phyloP scores from a whole-genome alignment of 2,888 invertebrate genomes.

The Drosophila siamana region DNA sequence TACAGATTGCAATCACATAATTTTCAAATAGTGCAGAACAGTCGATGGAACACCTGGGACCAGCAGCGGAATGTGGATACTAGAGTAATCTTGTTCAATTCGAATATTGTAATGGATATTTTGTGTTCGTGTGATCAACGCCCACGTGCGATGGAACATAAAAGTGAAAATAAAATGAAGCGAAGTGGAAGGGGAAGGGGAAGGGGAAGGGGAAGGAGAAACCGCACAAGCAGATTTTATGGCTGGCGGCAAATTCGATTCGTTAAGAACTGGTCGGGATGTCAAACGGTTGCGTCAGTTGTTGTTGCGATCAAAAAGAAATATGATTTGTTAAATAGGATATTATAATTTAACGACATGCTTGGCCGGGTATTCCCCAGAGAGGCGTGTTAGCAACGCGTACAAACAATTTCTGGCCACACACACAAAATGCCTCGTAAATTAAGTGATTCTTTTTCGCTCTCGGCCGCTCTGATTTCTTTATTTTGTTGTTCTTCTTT shows the following conservation, averaged over 20 bases:
- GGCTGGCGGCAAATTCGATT: conserved; percentile 23
- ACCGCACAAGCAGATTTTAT: conserved; percentile 62
- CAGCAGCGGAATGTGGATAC: background rate
- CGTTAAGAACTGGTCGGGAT: conserved; percentile 32
- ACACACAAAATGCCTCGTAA: conserved; percentile 57
- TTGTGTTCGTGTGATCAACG: conserved; percentile 35
- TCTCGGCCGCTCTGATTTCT: background rate
- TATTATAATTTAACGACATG: conserved; percentile 71
- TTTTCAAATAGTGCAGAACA: background rate
- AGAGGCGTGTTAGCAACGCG: conserved; percentile 26
- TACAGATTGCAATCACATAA: no score
- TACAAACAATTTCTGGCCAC: conserved; percentile 44
- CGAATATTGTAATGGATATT: conserved; percentile 15
- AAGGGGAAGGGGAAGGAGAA: conserved; percentile 3
- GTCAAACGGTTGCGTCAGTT: conserved; percentile 67
- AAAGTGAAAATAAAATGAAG: conserved; percentile 2
- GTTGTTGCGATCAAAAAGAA: conserved; percentile 58
- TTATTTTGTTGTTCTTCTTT: no score
- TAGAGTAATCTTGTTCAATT: background rate
- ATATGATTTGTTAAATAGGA: conserved; percentile 74
- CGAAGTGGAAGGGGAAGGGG: conserved; percentile 2
- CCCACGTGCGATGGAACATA: conserved; percentile 11
- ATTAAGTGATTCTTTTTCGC: conserved; percentile 33
- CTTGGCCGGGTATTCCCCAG: conserved; percentile 63
- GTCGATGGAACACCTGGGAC: background rate